phyloP scores from a whole-genome alignment of 2,113 vertebrate genomes.

The Ancistrus triradiatus region DNA sequence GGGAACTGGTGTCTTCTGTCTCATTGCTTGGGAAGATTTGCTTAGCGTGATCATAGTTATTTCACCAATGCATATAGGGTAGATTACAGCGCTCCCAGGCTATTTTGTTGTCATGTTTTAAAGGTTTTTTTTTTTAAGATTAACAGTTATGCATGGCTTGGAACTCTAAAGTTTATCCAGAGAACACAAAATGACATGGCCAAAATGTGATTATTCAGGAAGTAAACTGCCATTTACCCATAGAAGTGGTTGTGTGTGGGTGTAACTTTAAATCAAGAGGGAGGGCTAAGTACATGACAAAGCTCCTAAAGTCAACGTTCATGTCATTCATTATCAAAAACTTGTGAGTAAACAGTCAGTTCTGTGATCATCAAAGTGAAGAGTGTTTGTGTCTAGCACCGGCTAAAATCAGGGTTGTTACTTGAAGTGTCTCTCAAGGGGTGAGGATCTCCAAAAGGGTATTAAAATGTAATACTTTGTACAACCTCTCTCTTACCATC shows the following conservation, averaged over 20 bases:
- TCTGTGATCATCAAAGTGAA: no score
- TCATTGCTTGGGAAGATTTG: constrained; percentile 4
- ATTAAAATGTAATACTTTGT: no score
- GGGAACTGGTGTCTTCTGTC: constrained; percentile 20
- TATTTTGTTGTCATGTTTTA: not conserved
- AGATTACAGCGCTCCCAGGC: constrained; percentile 1
- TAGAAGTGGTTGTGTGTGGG: not conserved
- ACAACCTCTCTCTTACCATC: no score
- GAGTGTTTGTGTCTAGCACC: no score
- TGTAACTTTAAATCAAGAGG: constrained; percentile 9
- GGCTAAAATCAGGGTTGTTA: no score
- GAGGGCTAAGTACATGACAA: not conserved
- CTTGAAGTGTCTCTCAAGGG: no score
- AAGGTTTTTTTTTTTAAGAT: not conserved
- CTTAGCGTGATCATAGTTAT: constrained; percentile 11
- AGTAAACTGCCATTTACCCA: not conserved
- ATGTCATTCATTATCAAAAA: constrained; percentile 3
- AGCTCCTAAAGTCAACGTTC: constrained; percentile 14
- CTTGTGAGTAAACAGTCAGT: no score
- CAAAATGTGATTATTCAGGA: not conserved
- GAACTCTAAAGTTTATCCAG: not conserved
- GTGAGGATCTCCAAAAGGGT: no score
- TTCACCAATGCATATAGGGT: not conserved
- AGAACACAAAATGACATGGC: not conserved
- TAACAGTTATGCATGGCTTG: not conserved